Evolutionary conservation across 2,113 vertebrate species (phyloP), one percentile per base, ranked within the genome.

Genomic region (Tichodroma muraria): DNA sequence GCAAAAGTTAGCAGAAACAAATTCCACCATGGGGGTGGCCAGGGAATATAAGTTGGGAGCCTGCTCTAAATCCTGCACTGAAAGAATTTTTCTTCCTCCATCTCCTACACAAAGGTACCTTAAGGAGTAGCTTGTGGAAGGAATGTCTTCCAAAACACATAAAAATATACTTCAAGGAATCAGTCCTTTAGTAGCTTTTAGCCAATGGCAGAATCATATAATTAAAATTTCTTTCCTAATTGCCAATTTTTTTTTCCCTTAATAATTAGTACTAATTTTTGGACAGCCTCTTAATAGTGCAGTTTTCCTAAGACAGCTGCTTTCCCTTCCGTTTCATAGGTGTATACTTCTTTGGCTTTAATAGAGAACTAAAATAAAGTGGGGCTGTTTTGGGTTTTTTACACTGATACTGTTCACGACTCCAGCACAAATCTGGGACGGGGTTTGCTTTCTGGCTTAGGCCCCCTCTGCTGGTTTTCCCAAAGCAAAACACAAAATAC

Each of bases 401-500:
- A 40, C 21, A 11, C 13, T 68, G 6, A 2, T 24, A 44, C 7
- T 38, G 6, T 80, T 57, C 54, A 10, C 45, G 68, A 21, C 66
- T 66, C 33, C 35, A 45, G 27, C n/a, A 65, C 27, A 80, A 63
- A 88, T 59, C 50, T 71, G 64, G 78, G 68, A 66, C 0, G 4
- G 78, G 66, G 54, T 44, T 95, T 83, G 64, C 40, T 85, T 20
- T 59, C 90, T 68, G 70, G 20, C 6, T 91, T 93, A 90, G 69
- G 90, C 95, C 77, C 96, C 97, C 95, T 97, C 97, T 97, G 87
- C 95, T 97, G 97, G 95, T 77, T 77, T 85, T 89, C 63, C 53
- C 70, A 83, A 75, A 82, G 87, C 63, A 89, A 89, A 96, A 84
- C 94, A 94, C 80, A 59, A 88, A 94, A 78, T 56, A 80, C 4